Evolutionary conservation across 2,888 invertebrate species (phyloP), one percentile per base, ranked within the genome.

Genomic region (Arrhopalites spinosus): DNA sequence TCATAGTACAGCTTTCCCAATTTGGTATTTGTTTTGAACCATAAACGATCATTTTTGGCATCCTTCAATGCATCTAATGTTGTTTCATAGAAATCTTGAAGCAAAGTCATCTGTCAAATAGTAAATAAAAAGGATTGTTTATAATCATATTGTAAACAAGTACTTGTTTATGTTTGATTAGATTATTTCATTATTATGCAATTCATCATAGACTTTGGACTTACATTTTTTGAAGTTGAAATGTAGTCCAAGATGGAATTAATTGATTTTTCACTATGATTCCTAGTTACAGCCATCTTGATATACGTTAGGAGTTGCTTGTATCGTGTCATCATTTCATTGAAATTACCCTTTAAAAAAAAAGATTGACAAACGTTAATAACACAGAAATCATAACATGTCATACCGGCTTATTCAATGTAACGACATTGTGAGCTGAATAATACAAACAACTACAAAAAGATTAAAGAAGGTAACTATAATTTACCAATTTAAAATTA

Each of bases 21-120:
- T 88, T 99, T 99, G 0, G 98, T 98, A 85, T 99, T 99, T 0
- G 99, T 99, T 87, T 99, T 99, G 86, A 99, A 99, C 99, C 99
- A 99, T 74, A 99, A 87, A 79, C 99, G 89, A 87, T 99, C 99
- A 86, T 99, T 99, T 86, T 98, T 98, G 0, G 98, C 98, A 88
- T 99, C 98, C 86, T 95, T 96, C 74, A 96, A 86, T 11, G 96
- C 96, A 85, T 96, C 96, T 84, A 96, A 86, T 0, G 96, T 96
- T 0, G 96, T 99, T 87, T 98, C 97, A 86, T 99, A 99, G 86
- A 99, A 99, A 85, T 98, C 94, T 89, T 98, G 98, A 53, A 99
- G 87, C 36, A 99, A 87, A 86, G 96, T 96, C 96, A 98, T 97
- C 95, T 96, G 85, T 75, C 85, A 85, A 81, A 50, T 64, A 7